phyloP scores from a whole-genome alignment of 2,888 invertebrate genomes.

The Agrotis ipsilon region DNA sequence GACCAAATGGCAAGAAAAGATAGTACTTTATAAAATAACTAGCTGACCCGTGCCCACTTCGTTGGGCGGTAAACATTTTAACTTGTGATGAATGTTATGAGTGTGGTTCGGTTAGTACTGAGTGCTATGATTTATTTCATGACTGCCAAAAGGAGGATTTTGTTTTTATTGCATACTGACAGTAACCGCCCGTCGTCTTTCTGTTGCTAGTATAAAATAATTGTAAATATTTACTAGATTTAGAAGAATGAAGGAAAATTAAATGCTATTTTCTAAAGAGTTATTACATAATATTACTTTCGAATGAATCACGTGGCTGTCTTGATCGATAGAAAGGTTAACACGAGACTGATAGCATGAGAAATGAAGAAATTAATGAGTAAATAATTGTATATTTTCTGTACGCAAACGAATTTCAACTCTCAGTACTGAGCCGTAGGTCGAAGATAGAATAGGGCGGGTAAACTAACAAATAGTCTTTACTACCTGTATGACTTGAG shows the following conservation, averaged over 20 bases:
- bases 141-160: too few relatives aligned
- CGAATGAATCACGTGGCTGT: neutral
- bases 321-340: constrained; percentile 12
- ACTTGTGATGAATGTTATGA: too few relatives aligned
- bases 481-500: too few relatives aligned
- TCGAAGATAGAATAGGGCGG: neutral
- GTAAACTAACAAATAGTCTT: too few relatives aligned
- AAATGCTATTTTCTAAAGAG: neutral
- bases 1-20: neutral
- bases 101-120: too few relatives aligned
- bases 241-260: neutral
- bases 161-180: too few relatives aligned
- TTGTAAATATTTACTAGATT: neutral
- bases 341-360: neutral
- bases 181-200: too few relatives aligned
- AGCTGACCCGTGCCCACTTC: too few relatives aligned
- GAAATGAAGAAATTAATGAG: constrained; percentile 4
- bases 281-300: constrained; percentile 15
- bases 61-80: too few relatives aligned
- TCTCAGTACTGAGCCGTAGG: neutral
- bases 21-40: neutral
- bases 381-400: neutral
- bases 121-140: too few relatives aligned
- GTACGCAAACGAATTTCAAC: neutral
- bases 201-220: too few relatives aligned